Evolutionary conservation across 2,113 vertebrate species (phyloP).

Genomic region (Castor canadensis): DNA sequence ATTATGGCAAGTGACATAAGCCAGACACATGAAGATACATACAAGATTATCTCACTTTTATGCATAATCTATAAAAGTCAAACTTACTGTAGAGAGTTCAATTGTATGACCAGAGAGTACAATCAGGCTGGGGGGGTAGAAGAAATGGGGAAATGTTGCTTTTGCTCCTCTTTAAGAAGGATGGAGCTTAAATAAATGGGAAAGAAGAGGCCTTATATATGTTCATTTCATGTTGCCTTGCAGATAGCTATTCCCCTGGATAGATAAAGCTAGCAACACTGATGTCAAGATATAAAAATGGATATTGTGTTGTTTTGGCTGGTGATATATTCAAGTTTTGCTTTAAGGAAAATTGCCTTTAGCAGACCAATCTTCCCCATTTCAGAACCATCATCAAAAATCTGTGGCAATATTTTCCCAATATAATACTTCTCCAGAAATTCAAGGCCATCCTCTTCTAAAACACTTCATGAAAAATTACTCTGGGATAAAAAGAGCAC

Average conservation of each 20-base stretch:
- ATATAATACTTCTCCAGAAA: neutral
- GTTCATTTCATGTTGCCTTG: neutral
- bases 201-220: neutral
- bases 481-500: neutral
- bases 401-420: neutral
- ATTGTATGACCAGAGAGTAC: neutral
- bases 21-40: neutral
- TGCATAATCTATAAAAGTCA: neutral
- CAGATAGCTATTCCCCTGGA: neutral
- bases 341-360: conserved; percentile 5
- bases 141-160: neutral
- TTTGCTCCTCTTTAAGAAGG: neutral
- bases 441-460: neutral
- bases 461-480: neutral
- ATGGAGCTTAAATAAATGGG: neutral
- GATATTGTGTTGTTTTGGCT: neutral
- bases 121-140: neutral
- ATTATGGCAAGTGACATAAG: neutral
- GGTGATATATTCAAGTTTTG: neutral
- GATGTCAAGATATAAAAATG: neutral
- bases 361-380: neutral
- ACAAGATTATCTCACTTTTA: neutral
- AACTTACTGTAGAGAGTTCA: neutral
- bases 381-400: neutral
- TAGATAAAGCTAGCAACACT: neutral